Conservation (phyloP, 2,888 invertebrate genomes). For the Coleophora deauratella region DNA sequence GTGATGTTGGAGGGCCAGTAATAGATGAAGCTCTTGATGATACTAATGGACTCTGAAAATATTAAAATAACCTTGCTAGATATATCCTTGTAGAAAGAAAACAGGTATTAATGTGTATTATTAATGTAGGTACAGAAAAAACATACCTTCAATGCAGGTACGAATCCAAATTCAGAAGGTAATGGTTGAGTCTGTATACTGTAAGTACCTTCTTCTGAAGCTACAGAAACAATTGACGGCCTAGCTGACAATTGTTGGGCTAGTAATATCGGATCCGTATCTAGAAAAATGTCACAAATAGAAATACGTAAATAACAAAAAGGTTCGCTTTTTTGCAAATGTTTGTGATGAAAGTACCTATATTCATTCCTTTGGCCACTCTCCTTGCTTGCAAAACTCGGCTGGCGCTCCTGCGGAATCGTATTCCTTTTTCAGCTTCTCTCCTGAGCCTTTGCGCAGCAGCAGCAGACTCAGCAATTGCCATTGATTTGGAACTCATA, state of each 20-base stretch:
- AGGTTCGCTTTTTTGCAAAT: too few relatives aligned
- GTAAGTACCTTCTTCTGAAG: slow-evolving; percentile 61
- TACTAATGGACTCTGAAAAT: slow-evolving; percentile 45
- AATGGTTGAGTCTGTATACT: slow-evolving; percentile 57
- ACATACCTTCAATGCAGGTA: slow-evolving; percentile 53
- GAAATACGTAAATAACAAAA: background rate
- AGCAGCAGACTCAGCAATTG: slow-evolving; percentile 61
- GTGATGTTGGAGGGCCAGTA: slow-evolving; percentile 57
- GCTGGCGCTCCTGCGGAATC: slow-evolving; percentile 61
- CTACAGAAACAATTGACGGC: slow-evolving; percentile 65
- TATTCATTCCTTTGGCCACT: slow-evolving; percentile 64
- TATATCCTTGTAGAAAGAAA: too few relatives aligned
- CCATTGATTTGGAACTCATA: slow-evolving; percentile 56
- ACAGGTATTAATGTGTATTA: background rate
- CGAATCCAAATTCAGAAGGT: slow-evolving; percentile 60
- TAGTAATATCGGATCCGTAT: slow-evolving; percentile 59
- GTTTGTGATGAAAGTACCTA: slow-evolving; percentile 44
- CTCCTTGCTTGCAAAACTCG: slow-evolving; percentile 60
- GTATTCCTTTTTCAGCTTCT: slow-evolving; percentile 60
- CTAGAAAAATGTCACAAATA: slow-evolving; percentile 20
- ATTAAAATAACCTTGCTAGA: background rate
- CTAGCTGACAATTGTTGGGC: slow-evolving; percentile 67
- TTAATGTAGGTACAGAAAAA: background rate
- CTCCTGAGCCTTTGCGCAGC: slow-evolving; percentile 56
- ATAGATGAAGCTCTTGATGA: slow-evolving; percentile 58